Evolutionary conservation across 2,888 invertebrate species (phyloP).

Genomic region (Nebria salina): DNA sequence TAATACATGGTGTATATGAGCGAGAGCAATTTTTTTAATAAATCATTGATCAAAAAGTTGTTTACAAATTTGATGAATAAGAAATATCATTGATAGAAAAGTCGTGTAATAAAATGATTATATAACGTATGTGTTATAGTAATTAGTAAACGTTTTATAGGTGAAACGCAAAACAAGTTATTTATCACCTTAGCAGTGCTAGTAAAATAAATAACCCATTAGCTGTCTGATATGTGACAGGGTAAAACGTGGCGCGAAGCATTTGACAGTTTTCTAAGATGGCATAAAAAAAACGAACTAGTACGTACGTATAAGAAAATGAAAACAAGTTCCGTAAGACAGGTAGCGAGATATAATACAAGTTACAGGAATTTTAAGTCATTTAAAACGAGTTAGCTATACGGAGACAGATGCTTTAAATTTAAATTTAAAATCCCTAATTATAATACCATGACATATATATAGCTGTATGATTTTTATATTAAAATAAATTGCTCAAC

Average conservation of each 20-base stretch:
- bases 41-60: too few relatives aligned
- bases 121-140: not conserved
- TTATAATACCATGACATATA: conserved; percentile 25
- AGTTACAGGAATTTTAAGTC: conserved; percentile 37
- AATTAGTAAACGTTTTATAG: conserved; percentile 1
- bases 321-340: conserved; percentile 31
- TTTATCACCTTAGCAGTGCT: not conserved
- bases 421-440: conserved; percentile 33
- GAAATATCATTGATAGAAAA: not conserved
- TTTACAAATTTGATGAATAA: too few relatives aligned
- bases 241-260: conserved; percentile 26
- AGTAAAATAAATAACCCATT: conserved; percentile 31
- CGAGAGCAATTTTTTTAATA: too few relatives aligned
- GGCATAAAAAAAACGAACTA: conserved; percentile 11
- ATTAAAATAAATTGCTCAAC: not conserved
- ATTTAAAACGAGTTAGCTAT: conserved; percentile 34
- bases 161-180: not conserved
- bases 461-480: not conserved
- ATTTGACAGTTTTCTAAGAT: conserved; percentile 27
- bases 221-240: conserved; percentile 20
- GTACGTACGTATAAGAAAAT: not conserved
- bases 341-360: conserved; percentile 43
- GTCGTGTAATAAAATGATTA: not conserved
- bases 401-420: conserved; percentile 16
- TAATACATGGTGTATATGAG: too few relatives aligned